Evolutionary conservation across 1,140 invertebrate genomes (phyloP), one percentile per base, ranked within the genome.

Genomic region (Epicauta chinensis): DNA sequence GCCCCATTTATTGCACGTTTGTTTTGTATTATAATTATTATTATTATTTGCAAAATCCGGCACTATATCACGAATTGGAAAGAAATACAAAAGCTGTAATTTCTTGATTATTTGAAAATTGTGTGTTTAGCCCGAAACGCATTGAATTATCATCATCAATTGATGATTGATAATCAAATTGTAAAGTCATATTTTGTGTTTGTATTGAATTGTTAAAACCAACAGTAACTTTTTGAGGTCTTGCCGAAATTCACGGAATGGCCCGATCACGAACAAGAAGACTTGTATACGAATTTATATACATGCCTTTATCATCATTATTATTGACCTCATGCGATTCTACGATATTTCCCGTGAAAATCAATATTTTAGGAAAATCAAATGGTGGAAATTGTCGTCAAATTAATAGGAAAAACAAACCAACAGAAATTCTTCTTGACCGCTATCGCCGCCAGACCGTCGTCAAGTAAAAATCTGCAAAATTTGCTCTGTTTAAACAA

Each of bases 191-290:
- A 56, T 55, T 58, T 62, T 58, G 55, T 59, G 58, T n/a, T n/a
- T n/a, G n/a, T n/a, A n/a, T n/a, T n/a, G 65, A 69, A 67, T 68
- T 69, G 64, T 69, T 67, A 66, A 69, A 69, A 68, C 67, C 67
- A 69, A 69, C 63, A 67, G 67, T 69, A 68, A 62, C 65, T 63
- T 69, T 69, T 69, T 69, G 67, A 69, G 67, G 67, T 69, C 67
- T 68, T 65, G 55, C 62, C 56, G 23, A 60, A 67, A 58, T 62
- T 63, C 36, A 55, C 53, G 55, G 56, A 58, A 55, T 46, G 51
- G 51, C 53, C 43, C 44, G 58, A 61, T 63, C 51, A 63, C 57
- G 59, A 58, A 55, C 53, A 61, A 59, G 62, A 60, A 61, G 56
- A 51, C 23, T 23, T 23, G 23, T 47, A 29, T 35, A 12, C 15